Percentiles rank a stretch among this genome's conserved stretches.
These are phyloP conservation scores for Myripristis jacobus DNA, from an alignment of 2,797 vertebrate genomes.

Conservation along the genomic window DNA sequence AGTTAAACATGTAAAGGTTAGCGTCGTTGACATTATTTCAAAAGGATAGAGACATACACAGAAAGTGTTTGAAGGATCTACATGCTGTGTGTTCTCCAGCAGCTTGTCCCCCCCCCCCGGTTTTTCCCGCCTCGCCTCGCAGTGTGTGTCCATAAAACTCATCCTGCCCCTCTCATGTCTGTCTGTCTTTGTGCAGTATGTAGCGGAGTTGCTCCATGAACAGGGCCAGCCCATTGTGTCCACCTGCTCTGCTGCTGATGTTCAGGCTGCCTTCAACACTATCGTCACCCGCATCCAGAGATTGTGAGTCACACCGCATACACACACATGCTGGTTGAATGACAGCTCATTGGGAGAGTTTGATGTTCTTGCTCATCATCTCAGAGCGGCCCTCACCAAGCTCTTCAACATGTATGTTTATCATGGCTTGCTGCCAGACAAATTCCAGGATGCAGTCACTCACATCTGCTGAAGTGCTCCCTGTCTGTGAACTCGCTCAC, in stretches of 20 bases:
- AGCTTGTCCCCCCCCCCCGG: conserved; percentile 21
- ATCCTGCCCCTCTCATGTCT: conserved; percentile 38
- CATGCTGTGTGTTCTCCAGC: background rate
- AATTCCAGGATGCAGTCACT: conserved; percentile 36
- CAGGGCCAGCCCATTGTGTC: conserved; percentile 86
- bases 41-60: background rate
- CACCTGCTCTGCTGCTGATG: conserved; percentile 84
- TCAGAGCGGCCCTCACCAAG: background rate
- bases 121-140: conserved; percentile 14
- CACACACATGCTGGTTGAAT: conserved; percentile 4
- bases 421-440: conserved; percentile 29
- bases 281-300: conserved; percentile 88
- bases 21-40: too few relatives aligned
- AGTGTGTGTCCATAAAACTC: conserved; percentile 31
- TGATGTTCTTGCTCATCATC: conserved; percentile 16
- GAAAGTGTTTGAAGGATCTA: background rate
- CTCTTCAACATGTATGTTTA: conserved; percentile 27
- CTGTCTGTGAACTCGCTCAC: conserved; percentile 45
- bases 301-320: conserved; percentile 81
- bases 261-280: conserved; percentile 87
- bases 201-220: conserved; percentile 83
- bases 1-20: background rate
- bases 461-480: conserved; percentile 23
- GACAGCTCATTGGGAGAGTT: conserved; percentile 11
- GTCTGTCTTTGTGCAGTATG: conserved; percentile 79